Percentiles rank a stretch among this genome's conserved stretches.
These are phyloP conservation scores for Acrobasis consociella DNA, from an alignment of 2,888 invertebrate genomes.

Conservation along the genomic window DNA sequence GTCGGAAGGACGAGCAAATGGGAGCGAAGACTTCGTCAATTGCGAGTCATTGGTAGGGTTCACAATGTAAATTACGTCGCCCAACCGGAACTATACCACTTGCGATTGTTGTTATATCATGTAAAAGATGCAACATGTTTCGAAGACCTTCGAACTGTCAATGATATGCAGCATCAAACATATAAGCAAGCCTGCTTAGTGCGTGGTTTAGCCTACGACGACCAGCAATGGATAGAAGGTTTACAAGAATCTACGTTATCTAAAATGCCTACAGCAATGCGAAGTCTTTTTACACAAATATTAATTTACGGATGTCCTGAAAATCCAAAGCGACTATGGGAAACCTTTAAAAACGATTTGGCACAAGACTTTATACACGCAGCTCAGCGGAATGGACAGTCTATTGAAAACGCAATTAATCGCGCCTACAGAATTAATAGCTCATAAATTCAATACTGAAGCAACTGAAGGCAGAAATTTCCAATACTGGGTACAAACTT, in stretches of 20 bases:
- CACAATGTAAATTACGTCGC: not conserved
- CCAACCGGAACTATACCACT: not conserved
- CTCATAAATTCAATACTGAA: not conserved
- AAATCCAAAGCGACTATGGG: conserved; percentile 29
- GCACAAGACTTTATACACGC: not conserved
- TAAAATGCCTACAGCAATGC: not conserved
- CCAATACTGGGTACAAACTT: not conserved
- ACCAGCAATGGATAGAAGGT: conserved; percentile 31
- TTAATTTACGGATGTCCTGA: conserved; percentile 29
- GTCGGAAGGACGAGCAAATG: conserved; percentile 28
- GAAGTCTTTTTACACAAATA: not conserved
- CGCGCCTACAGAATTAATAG: not conserved
- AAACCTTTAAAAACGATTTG: conserved; percentile 27
- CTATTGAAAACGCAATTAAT: not conserved
- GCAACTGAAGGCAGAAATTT: conserved; percentile 30
- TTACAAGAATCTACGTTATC: not conserved
- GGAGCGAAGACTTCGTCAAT: conserved; percentile 27
- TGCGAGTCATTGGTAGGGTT: conserved; percentile 23
- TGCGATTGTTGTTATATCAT: conserved; percentile 22
- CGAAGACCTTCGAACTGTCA: conserved; percentile 12
- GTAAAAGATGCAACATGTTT: conserved; percentile 29
- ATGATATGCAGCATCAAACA: not conserved
- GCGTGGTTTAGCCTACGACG: conserved; percentile 25
- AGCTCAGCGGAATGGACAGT: not conserved
- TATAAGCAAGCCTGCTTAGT: not conserved